phyloP scores from a whole-genome alignment of 2,797 vertebrate species.

The Syngnathus rostellatus region DNA sequence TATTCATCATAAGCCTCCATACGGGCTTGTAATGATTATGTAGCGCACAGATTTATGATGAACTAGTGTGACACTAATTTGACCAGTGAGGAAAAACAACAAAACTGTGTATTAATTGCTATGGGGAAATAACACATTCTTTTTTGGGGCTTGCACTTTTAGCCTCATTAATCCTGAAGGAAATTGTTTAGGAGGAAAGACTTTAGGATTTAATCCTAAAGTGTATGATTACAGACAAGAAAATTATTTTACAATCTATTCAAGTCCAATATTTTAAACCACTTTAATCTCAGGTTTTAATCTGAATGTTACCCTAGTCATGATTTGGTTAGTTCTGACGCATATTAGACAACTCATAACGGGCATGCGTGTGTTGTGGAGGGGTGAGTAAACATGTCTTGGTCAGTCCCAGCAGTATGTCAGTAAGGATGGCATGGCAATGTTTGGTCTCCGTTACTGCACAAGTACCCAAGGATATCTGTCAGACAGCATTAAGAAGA shows the following conservation, averaged over 20 bases:
- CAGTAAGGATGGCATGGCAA: background rate
- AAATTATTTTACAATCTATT: slow-evolving; percentile 14
- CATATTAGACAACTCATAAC: too few relatives aligned
- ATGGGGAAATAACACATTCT: background rate
- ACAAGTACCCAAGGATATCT: slow-evolving; percentile 26
- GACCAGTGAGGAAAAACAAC: background rate
- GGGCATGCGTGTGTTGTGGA: slow-evolving; percentile 12
- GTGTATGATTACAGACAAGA: slow-evolving; percentile 13
- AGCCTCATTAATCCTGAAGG: slow-evolving; percentile 29
- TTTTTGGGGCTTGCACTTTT: slow-evolving; percentile 20
- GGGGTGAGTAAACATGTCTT: slow-evolving; percentile 5
- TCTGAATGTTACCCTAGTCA: too few relatives aligned
- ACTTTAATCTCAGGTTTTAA: slow-evolving; percentile 13
- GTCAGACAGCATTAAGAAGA: slow-evolving; percentile 30
- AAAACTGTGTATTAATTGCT: background rate
- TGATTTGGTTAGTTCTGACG: too few relatives aligned
- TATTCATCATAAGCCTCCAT: slow-evolving; percentile 14
- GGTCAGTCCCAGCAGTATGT: slow-evolving; percentile 5
- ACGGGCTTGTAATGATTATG: slow-evolving; percentile 11
- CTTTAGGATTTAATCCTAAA: slow-evolving; percentile 26
- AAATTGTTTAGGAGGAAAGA: background rate
- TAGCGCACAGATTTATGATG: background rate
- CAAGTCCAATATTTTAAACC: slow-evolving; percentile 6
- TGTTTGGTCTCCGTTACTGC: background rate
- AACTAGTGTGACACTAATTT: background rate